Base-by-base conservation (phyloP, 2,888 invertebrate species). In the Parnassius smintheus region DNA sequence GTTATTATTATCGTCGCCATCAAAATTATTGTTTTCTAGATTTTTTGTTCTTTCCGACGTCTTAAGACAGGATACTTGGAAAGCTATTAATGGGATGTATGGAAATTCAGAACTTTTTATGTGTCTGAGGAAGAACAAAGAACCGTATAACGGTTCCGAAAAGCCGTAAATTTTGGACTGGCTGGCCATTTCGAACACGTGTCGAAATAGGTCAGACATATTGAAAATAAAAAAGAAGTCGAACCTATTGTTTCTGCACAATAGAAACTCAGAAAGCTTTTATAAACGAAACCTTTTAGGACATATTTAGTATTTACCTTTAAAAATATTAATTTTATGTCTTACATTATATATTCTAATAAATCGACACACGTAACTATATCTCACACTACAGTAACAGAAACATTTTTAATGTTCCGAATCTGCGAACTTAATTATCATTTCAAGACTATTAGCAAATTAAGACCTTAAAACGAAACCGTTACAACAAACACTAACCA, bases 41-140 rank as follows among this genome's bases (percentile, higher is more conserved):
- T 45, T 49, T 13, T 13, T 13, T 2, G 46, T 46, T 64, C 44
- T 35, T 48, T 13, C 65, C 48, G 54, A 65, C 66, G 72, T 68
- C 74, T 74, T 79, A 75, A 77, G 74, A 65, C 70, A 82, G 82
- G 81, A 83, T 85, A 82, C 67, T 67, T 68, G 71, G 72, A 77
- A 71, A 68, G 73, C 77, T 75, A 82, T 82, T 79, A 85, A 83
- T 78, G 69, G 73, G 72, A 76, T 72, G 75, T 71, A 78, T 72
- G 66, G 75, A 81, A 80, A 80, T 84, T 85, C 74, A 79, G 76
- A 72, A 73, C 70, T 77, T 86, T 86, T 88, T 86, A 86, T 86
- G 82, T 82, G 88, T 86, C 86, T 87, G 86, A 84, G 82, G 70
- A 70, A 66, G 77, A 76, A 86, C 86, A 86, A 86, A 85, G 86